Conservation (phyloP, 2,888 invertebrate genomes). For the Synergus gifuensis region DNA sequence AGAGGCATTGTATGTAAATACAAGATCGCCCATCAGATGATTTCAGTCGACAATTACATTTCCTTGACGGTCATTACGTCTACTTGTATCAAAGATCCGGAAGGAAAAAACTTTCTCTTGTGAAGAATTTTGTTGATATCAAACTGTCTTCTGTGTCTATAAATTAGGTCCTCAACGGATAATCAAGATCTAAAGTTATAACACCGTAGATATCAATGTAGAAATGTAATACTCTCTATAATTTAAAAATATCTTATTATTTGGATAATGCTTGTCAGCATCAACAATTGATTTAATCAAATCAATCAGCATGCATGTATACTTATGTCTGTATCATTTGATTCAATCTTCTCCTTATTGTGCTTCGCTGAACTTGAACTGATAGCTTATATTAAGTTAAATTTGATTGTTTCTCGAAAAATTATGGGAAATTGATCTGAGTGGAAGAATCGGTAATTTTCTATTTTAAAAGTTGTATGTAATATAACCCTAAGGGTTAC, state of each 20-base stretch:
- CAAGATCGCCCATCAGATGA: background rate
- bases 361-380: background rate
- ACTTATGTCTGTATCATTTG: background rate
- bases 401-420: background rate
- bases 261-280: too few relatives aligned
- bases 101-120: background rate
- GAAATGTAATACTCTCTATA: background rate
- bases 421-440: background rate
- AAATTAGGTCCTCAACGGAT: background rate
- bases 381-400: background rate
- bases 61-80: background rate
- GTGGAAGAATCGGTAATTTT: conserved; percentile 15
- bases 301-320: too few relatives aligned
- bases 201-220: background rate
- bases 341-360: background rate
- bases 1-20: background rate
- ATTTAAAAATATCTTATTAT: too few relatives aligned
- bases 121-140: background rate
- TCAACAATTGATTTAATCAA: too few relatives aligned
- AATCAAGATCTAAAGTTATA: background rate
- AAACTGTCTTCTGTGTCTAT: background rate
- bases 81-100: background rate
- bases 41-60: background rate
- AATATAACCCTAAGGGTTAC: conserved; percentile 24
- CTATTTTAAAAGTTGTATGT: conserved; percentile 5